Evolutionary conservation across 2,888 invertebrate species (phyloP).

Genomic region (Unio pictorum): DNA sequence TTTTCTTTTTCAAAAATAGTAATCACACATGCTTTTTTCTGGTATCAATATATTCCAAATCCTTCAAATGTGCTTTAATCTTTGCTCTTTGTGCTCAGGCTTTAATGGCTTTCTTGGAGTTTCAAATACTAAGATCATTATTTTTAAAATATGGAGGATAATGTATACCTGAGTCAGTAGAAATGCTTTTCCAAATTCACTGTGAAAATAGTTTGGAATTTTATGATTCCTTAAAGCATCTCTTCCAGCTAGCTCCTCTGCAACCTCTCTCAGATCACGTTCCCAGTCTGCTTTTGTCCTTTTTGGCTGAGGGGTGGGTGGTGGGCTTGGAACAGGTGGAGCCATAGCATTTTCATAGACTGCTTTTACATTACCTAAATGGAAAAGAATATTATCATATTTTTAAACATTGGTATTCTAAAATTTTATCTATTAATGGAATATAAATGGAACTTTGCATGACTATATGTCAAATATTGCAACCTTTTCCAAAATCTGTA

Average conservation of each 20-base stretch:
- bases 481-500: no score
- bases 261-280: slow-evolving; percentile 58
- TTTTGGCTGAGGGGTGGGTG: slow-evolving; percentile 64
- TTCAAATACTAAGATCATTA: neutral
- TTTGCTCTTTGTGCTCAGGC: no score
- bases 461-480: no score
- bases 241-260: slow-evolving; percentile 58
- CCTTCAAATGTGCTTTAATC: no score
- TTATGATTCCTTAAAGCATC: slow-evolving; percentile 54
- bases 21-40: no score
- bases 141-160: neutral
- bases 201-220: slow-evolving; percentile 68
- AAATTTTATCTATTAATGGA: neutral
- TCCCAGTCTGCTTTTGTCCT: slow-evolving; percentile 67
- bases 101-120: no score
- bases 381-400: neutral
- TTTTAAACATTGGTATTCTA: neutral
- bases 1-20: no score
- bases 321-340: slow-evolving; percentile 58
- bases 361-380: slow-evolving; percentile 55
- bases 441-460: neutral
- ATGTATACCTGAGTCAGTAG: slow-evolving; percentile 57
- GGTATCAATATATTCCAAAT: no score
- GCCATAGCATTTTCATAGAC: slow-evolving; percentile 65
- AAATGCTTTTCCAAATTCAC: slow-evolving; percentile 69